Evolutionary conservation across 1,140 invertebrate genomes (phyloP).

Genomic region (Stegodyphus dumicola): DNA sequence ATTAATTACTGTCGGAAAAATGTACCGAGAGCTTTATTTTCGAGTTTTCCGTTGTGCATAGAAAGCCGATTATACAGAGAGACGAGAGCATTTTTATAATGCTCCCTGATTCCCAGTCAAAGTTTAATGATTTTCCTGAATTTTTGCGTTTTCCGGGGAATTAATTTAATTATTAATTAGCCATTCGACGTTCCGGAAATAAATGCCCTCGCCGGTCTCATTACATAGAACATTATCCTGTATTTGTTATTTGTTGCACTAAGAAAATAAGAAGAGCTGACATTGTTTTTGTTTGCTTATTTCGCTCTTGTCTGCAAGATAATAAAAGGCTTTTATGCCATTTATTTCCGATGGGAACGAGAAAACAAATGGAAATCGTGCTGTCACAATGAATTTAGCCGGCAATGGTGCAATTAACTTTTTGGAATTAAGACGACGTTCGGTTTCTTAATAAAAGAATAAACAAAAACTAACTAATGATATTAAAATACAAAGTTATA

Average conservation of each 20-base stretch:
- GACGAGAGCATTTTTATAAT: slow-evolving; percentile 34
- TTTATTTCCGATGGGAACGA: no score
- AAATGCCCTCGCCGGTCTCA: neutral
- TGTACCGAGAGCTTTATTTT: slow-evolving; percentile 52
- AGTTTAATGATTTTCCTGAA: slow-evolving; percentile 50
- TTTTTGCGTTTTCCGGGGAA: slow-evolving; percentile 2
- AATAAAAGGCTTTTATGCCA: neutral
- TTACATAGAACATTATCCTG: neutral
- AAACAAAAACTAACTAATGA: no score
- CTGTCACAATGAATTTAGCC: no score
- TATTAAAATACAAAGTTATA: no score
- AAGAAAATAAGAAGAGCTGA: slow-evolving; percentile 13
- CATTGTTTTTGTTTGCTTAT: slow-evolving; percentile 8
- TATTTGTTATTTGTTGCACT: neutral
- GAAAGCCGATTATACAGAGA: slow-evolving; percentile 49
- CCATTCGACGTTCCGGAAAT: neutral
- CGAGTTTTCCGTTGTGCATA: slow-evolving; percentile 5
- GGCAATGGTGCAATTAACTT: no score
- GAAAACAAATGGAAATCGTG: no score
- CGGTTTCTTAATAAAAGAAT: no score
- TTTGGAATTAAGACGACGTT: no score
- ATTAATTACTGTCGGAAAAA: slow-evolving; percentile 57
- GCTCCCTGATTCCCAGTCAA: slow-evolving; percentile 22
- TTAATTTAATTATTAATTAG: slow-evolving; percentile 54
- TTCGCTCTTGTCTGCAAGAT: neutral